Base-by-base conservation (phyloP, 2,888 invertebrate genomes). In the Trissolcus japonicus region DNA sequence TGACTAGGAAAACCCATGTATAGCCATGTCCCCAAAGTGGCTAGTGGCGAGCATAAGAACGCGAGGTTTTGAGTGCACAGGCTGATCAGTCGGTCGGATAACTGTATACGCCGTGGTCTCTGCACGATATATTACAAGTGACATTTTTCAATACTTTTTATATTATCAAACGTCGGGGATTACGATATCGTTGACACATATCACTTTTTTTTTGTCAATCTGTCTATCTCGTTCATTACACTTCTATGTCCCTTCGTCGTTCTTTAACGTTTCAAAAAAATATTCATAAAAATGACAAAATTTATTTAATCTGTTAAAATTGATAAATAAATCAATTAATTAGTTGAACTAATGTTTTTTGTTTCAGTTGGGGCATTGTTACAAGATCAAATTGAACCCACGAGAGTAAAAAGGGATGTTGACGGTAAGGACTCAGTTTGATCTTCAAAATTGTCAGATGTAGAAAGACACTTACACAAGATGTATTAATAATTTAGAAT, bases 21-120 rank as follows among this genome's bases (percentile, higher is more conserved):
- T 61, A 69, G 76, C 51, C 55, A 53, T 74, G 76, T 76, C 76
- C 46, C 60, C 67, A 50, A 69, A 62, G 68, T 62, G 55, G 60
- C 46, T 63, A 14, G 50, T 66, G n/a, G 60, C 54, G 56, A 56
- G 60, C 50, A 35, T 65, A 67, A 69, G 69, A 78, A 68, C 61
- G 46, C 68, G 50, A 51, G 71, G 65, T 63, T 65, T 66, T 73
- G 79, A 67, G 65, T 73, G 72, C 61, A 68, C 71, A 51, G 75
- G 67, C 59, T 63, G 75, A 85, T 83, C 85, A 89, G 87, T 88
- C 88, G 88, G 88, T 88, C 88, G 88, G 82, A 85, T 88, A 88
- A 88, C 89, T 88, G 89, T 88, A 35, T 35, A 88, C 83, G 85
- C 85, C 87, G 83, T 84, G 87, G 86, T 84, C 85, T 81, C 83